phyloP scores from a whole-genome alignment of 2,113 vertebrate species.

The Ceyx cyanopectus region DNA sequence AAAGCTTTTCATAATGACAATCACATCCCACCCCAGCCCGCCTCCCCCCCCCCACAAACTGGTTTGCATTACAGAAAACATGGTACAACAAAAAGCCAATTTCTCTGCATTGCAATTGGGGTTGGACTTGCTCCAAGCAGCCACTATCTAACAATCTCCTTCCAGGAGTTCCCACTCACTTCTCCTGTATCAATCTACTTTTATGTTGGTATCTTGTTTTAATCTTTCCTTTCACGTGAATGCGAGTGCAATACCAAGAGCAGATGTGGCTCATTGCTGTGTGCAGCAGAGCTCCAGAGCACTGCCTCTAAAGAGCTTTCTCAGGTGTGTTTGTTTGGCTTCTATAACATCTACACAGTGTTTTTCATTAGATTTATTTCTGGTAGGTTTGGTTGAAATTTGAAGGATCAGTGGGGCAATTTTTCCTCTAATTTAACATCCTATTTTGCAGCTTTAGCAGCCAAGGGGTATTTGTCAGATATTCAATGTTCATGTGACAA shows the following conservation, averaged over 20 bases:
- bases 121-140: slow-evolving; percentile 42
- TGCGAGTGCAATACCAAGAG: not conserved
- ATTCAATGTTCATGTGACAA: not conserved
- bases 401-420: not conserved
- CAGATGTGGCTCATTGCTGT: not conserved
- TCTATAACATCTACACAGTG: not conserved
- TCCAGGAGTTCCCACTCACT: slow-evolving; percentile 25
- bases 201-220: slow-evolving; percentile 31
- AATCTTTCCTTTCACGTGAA: slow-evolving; percentile 11
- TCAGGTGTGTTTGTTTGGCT: not conserved
- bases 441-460: not conserved
- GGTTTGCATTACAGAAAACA: slow-evolving; percentile 66
- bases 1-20: slow-evolving; percentile 35
- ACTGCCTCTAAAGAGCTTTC: not conserved
- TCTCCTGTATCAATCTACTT: slow-evolving; percentile 5
- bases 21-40: not conserved
- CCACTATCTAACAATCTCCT: slow-evolving; percentile 50
- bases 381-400: not conserved
- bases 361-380: not conserved
- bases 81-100: not conserved
- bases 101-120: not conserved
- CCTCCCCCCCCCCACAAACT: not conserved
- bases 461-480: not conserved
- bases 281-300: not conserved
- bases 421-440: not conserved